phyloP scores from a whole-genome alignment of 2,797 vertebrate genomes.

The Thaleichthys pacificus region DNA sequence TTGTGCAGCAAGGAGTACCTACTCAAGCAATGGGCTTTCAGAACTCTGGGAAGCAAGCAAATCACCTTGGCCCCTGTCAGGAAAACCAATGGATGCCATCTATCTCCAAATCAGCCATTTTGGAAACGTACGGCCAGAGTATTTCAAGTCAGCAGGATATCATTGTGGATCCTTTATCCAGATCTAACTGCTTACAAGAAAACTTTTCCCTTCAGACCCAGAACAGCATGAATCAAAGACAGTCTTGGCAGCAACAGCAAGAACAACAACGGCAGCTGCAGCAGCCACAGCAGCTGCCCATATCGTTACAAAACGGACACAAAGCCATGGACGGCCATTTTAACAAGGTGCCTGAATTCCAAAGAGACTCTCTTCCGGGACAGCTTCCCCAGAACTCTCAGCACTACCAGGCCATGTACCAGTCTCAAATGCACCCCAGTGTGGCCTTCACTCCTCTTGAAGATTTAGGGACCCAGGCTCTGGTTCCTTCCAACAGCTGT shows the following conservation, averaged over 20 bases:
- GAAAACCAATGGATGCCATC: constrained; percentile 53
- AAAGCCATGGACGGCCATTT: constrained; percentile 34
- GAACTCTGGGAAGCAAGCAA: constrained; percentile 19
- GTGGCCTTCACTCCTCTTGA: constrained; percentile 36
- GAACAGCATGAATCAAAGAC: constrained; percentile 33
- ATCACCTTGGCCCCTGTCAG: constrained; percentile 33
- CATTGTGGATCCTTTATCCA: constrained; percentile 10
- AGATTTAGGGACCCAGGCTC: constrained; percentile 3
- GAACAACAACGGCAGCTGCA: constrained; percentile 25
- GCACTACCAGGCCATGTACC: constrained; percentile 28
- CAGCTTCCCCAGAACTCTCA: constrained; percentile 7
- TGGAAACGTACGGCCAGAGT: constrained; percentile 41
- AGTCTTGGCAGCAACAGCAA: constrained; percentile 48
- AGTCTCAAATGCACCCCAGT: constrained; percentile 27
- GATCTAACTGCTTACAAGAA: constrained; percentile 41
- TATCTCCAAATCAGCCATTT: constrained; percentile 26
- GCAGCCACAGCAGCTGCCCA: constrained; percentile 27
- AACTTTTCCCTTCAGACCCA: constrained; percentile 50
- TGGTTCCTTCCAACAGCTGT: constrained; percentile 47
- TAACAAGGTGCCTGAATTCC: constrained; percentile 46
- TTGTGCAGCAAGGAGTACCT: constrained; percentile 22
- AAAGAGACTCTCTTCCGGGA: constrained; percentile 25
- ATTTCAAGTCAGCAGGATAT: constrained; percentile 46
- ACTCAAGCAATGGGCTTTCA: constrained; percentile 32
- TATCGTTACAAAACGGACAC: constrained; percentile 30